These are phyloP conservation scores for Caerostris extrusa DNA, from an alignment of 1,140 invertebrate species.

Conservation along the genomic window DNA sequence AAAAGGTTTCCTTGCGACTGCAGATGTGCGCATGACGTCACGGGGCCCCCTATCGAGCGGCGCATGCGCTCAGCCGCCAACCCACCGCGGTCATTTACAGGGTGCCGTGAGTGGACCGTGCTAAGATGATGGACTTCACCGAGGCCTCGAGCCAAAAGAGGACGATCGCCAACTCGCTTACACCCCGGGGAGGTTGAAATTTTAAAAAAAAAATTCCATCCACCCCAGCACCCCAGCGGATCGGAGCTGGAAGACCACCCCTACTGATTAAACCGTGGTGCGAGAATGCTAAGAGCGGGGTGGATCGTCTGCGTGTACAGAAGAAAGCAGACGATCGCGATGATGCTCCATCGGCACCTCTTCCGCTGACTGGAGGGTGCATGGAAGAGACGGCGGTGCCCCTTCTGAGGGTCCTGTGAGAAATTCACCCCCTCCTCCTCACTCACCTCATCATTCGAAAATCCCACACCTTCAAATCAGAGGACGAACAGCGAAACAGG, in stretches of 20 bases:
- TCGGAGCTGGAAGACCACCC: neutral
- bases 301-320: neutral
- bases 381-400: conserved; percentile 58
- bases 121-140: conserved; percentile 1
- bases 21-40: conserved; percentile 77
- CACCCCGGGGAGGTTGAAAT: neutral
- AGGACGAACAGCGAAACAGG: conserved; percentile 25
- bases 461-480: conserved; percentile 11
- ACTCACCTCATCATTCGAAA: neutral
- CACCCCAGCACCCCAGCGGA: neutral
- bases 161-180: conserved; percentile 1
- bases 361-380: conserved; percentile 69
- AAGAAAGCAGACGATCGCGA: conserved; percentile 29
- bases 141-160: conserved; percentile 1
- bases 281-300: conserved; percentile 50
- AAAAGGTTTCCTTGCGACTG: conserved; percentile 73
- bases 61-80: conserved; percentile 63
- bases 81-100: conserved; percentile 77
- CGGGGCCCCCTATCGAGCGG: conserved; percentile 68
- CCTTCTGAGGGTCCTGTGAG: conserved; percentile 68
- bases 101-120: conserved; percentile 64
- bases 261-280: neutral
- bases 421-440: conserved; percentile 8
- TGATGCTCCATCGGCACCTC: conserved; percentile 55
- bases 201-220: neutral